These are phyloP conservation scores for Epinephelus cyanopodus DNA, from an alignment of 2,113 vertebrate species.

Conservation along the genomic window DNA sequence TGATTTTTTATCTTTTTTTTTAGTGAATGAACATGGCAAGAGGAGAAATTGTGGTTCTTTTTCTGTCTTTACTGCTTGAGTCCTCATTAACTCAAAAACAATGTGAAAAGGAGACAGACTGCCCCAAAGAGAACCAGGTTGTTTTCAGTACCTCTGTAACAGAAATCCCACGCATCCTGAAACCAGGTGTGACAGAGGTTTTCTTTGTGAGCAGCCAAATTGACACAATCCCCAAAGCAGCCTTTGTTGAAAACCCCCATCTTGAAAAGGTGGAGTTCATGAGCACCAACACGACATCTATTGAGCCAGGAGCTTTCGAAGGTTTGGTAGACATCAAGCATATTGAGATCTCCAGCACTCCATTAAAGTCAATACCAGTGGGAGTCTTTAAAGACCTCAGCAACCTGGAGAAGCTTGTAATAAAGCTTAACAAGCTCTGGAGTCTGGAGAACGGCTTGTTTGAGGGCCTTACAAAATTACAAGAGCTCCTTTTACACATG, in stretches of 20 bases:
- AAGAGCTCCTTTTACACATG: slow-evolving; percentile 74
- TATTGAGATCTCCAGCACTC: slow-evolving; percentile 81
- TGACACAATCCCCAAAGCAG: slow-evolving; percentile 74
- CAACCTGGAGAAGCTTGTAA: slow-evolving; percentile 75
- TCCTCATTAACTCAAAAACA: slow-evolving; percentile 24
- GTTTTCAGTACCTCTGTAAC: slow-evolving; percentile 69
- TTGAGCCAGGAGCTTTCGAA: slow-evolving; percentile 87
- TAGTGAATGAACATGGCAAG: slow-evolving; percentile 66
- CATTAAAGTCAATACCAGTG: slow-evolving; percentile 70
- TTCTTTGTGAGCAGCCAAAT: slow-evolving; percentile 82
- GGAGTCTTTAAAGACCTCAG: slow-evolving; percentile 82
- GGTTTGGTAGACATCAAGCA: slow-evolving; percentile 72
- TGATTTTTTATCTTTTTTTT: slow-evolving; percentile 1
- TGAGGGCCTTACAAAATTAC: slow-evolving; percentile 76
- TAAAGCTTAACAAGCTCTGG: slow-evolving; percentile 81
- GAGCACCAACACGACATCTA: slow-evolving; percentile 64
- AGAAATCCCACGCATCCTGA: slow-evolving; percentile 77
- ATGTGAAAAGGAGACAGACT: slow-evolving; percentile 33
- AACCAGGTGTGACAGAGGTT: slow-evolving; percentile 77
- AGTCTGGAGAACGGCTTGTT: slow-evolving; percentile 82
- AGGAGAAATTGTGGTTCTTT: slow-evolving; percentile 30
- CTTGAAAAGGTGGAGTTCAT: slow-evolving; percentile 83
- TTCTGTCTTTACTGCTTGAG: slow-evolving; percentile 52
- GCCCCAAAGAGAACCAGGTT: slow-evolving; percentile 61
- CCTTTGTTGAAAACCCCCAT: slow-evolving; percentile 80